phyloP scores from a whole-genome alignment of 2,888 invertebrate genomes.

The Brachylomia viminalis region DNA sequence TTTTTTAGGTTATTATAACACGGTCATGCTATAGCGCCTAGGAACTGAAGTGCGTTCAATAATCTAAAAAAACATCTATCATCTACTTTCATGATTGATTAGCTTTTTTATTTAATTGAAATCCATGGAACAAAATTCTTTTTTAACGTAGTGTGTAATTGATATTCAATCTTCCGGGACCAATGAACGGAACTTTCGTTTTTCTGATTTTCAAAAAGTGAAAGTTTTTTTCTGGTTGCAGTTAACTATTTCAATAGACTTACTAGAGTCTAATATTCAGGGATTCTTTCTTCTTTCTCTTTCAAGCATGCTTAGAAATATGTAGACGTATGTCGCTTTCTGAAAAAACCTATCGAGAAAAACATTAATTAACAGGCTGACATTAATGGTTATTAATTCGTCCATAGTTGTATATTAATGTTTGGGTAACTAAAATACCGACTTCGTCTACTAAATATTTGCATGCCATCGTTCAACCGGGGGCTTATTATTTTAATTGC shows the following conservation, averaged over 20 bases:
- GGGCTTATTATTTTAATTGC: background rate
- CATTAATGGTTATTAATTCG: no score
- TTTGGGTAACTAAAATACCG: no score
- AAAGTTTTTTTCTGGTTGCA: conserved; percentile 22
- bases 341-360: no score
- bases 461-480: background rate
- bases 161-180: conserved; percentile 47
- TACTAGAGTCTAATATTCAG: no score
- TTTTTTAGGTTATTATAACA: no score
- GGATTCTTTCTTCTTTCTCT: no score
- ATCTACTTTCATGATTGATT: conserved; percentile 26
- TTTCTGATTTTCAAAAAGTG: conserved; percentile 36
- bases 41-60: background rate
- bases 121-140: conserved; percentile 34
- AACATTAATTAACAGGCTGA: no score
- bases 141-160: conserved; percentile 51
- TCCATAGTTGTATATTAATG: no score
- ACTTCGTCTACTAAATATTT: no score
- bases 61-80: conserved; percentile 23
- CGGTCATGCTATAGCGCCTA: background rate
- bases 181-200: conserved; percentile 42
- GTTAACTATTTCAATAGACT: conserved; percentile 3
- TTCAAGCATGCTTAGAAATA: no score
- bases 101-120: conserved; percentile 33
- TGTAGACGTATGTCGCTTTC: no score